Evolutionary conservation across 1,140 invertebrate species (phyloP).

Genomic region (Zaprionus nigranus): DNA sequence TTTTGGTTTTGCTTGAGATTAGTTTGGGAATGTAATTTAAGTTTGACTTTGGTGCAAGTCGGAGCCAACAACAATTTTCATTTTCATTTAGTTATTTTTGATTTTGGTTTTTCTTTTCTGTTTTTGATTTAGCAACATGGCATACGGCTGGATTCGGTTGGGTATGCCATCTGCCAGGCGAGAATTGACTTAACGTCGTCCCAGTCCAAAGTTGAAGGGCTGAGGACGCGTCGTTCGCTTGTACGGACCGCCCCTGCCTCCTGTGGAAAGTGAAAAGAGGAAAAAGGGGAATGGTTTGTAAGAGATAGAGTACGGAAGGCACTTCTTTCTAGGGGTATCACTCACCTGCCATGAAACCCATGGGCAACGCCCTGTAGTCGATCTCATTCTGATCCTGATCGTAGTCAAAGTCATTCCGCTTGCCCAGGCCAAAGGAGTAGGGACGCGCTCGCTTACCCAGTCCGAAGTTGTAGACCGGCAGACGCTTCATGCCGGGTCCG

Average conservation of each 20-base stretch:
- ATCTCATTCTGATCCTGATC: conserved; percentile 61
- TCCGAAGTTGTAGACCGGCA: conserved; percentile 83
- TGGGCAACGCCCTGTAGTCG: conserved; percentile 58
- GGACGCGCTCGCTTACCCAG: conserved; percentile 81
- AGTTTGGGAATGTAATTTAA: conserved; percentile 41
- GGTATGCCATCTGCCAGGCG: conserved; percentile 36
- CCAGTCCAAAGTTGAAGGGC: conserved; percentile 77
- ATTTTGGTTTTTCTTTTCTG: conserved; percentile 15
- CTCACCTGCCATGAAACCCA: conserved; percentile 45
- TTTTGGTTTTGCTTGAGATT: conserved; percentile 46
- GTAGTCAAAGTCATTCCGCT: conserved; percentile 75
- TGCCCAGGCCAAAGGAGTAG: conserved; percentile 83
- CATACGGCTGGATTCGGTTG: conserved; percentile 54
- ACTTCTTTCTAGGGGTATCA: neutral
- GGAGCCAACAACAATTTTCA: conserved; percentile 43
- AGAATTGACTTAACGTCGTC: conserved; percentile 63
- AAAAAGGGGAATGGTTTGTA: neutral
- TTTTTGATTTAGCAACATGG: conserved; percentile 31
- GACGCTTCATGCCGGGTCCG: conserved; percentile 73
- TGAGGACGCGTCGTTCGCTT: conserved; percentile 70
- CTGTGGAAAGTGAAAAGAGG: conserved; percentile 42
- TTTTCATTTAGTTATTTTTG: conserved; percentile 3
- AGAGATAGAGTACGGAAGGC: neutral
- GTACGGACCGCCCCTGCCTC: conserved; percentile 45
- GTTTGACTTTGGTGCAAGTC: conserved; percentile 40